A percentile compares a stretch with the other conserved stretches of the same genome.
These are phyloP conservation scores for Fukomys damarensis DNA, from an alignment of 2,113 vertebrate species.

Conservation along the genomic window DNA sequence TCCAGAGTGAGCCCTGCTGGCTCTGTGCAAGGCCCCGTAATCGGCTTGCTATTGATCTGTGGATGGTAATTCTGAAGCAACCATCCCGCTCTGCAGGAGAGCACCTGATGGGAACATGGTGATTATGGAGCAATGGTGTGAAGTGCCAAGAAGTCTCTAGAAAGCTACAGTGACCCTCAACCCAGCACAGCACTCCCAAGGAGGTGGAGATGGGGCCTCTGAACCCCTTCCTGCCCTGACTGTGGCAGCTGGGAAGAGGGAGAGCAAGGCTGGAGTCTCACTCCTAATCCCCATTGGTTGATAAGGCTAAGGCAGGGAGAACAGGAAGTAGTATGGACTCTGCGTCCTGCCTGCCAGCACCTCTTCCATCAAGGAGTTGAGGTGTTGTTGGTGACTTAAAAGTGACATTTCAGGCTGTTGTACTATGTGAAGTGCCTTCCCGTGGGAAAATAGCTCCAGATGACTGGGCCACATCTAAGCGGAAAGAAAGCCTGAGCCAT, in stretches of 20 bases:
- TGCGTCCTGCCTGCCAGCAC: background rate
- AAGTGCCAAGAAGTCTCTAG: background rate
- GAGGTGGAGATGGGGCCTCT: background rate
- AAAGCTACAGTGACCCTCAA: background rate
- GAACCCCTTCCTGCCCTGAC: background rate
- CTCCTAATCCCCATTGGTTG: background rate
- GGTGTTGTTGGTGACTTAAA: background rate
- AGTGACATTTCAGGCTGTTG: constrained; percentile 51
- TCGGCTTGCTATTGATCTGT: constrained; percentile 73
- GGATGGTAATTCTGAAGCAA: constrained; percentile 66
- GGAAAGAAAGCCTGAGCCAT: background rate
- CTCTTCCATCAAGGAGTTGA: background rate
- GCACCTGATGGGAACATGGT: background rate
- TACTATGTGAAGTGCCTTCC: constrained; percentile 47
- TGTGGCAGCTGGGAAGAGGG: background rate
- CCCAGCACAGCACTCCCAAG: rapidly evolving
- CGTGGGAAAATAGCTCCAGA: constrained; percentile 58
- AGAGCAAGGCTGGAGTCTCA: background rate
- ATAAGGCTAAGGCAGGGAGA: background rate
- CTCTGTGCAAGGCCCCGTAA: constrained; percentile 45
- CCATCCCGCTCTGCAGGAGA: background rate
- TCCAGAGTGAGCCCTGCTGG: background rate
- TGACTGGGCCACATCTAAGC: constrained; percentile 32
- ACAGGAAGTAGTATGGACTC: background rate
- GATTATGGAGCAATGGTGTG: background rate